A percentile compares a stretch with the other conserved stretches of the same genome.
Conservation (phyloP, 2,797 vertebrate species). For the Enteromius fasciolatus region DNA sequence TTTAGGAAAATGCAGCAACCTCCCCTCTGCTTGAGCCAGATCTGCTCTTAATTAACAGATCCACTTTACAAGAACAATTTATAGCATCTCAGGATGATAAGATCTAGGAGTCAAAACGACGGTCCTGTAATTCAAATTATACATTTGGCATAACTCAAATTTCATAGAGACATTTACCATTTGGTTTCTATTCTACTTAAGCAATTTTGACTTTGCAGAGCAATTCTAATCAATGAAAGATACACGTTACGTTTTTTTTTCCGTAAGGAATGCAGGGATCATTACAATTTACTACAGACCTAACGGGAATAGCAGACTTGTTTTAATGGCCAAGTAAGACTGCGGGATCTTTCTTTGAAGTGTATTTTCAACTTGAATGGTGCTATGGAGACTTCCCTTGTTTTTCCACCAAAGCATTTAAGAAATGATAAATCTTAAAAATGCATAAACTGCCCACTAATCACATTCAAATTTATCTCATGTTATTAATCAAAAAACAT, state of each 20-base stretch:
- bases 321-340: constrained; percentile 31
- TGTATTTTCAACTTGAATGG: constrained; percentile 16
- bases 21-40: constrained; percentile 21
- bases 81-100: constrained; percentile 57
- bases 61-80: constrained; percentile 57
- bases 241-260: constrained; percentile 10
- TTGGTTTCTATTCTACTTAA: constrained; percentile 28
- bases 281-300: constrained; percentile 38
- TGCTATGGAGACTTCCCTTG: constrained; percentile 15
- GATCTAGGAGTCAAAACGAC: constrained; percentile 56
- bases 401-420: constrained; percentile 6
- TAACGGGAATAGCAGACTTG: constrained; percentile 58
- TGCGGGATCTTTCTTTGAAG: constrained; percentile 17
- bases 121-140: constrained; percentile 35
- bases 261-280: constrained; percentile 12
- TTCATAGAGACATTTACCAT: constrained; percentile 48
- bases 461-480: constrained; percentile 27
- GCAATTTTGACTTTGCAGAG: constrained; percentile 20
- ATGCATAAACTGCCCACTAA: constrained; percentile 20
- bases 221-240: constrained; percentile 37
- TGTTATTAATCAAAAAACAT: constrained; percentile 1
- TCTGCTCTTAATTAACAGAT: constrained; percentile 55
- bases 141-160: constrained; percentile 30
- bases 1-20: constrained; percentile 41
- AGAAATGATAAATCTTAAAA: constrained; percentile 6